Conservation (phyloP, 2,888 invertebrate genomes). For the Drosophila kuntzei region DNA sequence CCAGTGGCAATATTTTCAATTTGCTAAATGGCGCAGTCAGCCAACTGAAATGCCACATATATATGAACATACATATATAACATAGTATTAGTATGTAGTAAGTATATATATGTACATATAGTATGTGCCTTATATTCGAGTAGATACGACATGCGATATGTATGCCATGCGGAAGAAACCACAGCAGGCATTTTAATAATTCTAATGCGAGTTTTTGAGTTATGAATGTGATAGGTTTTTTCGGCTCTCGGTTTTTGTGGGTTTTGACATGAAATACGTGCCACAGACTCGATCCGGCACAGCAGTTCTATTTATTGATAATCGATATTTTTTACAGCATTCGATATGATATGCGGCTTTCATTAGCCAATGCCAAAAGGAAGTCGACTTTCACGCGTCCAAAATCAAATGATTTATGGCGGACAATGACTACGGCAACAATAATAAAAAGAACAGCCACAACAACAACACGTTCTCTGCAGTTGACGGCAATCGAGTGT, state of each 20-base stretch:
- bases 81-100: conserved; percentile 33
- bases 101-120: conserved; percentile 14
- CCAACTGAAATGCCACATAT: conserved; percentile 69
- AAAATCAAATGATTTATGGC: conserved; percentile 72
- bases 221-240: conserved; percentile 41
- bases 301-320: conserved; percentile 38
- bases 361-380: conserved; percentile 53
- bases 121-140: conserved; percentile 11
- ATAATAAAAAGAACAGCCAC: conserved; percentile 21
- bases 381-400: conserved; percentile 62
- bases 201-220: conserved; percentile 74
- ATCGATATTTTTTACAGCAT: conserved; percentile 54
- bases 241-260: conserved; percentile 17
- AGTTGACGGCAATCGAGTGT: conserved; percentile 49
- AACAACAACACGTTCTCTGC: conserved; percentile 9
- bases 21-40: conserved; percentile 77
- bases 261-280: conserved; percentile 49
- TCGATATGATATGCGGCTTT: conserved; percentile 38
- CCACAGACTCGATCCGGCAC: conserved; percentile 18
- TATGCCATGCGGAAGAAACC: conserved; percentile 64
- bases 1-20: conserved; percentile 74
- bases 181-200: conserved; percentile 78
- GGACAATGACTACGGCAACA: conserved; percentile 48
- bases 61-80: conserved; percentile 25
- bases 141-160: conserved; percentile 23